Percentiles rank a stretch among this genome's conserved stretches.
phyloP scores from a whole-genome alignment of 1,140 invertebrate genomes.

The Capitella teleta region DNA sequence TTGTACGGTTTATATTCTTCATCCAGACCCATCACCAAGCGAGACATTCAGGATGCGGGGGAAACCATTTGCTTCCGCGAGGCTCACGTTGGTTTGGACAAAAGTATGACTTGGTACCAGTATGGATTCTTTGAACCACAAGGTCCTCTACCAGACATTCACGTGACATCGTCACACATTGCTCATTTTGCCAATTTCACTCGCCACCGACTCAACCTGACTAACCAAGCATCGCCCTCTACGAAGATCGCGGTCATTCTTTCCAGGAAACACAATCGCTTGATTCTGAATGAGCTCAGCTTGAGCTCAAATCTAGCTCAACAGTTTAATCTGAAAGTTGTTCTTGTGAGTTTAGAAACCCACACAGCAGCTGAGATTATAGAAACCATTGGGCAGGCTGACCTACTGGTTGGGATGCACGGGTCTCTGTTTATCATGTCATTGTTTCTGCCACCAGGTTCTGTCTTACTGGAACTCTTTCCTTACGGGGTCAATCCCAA shows the following conservation, averaged over 20 bases:
- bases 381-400: constrained; percentile 22
- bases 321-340: constrained; percentile 23
- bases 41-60: constrained; percentile 5
- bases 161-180: constrained; percentile 17
- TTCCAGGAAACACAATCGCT: constrained; percentile 40
- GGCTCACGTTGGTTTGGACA: constrained; percentile 37
- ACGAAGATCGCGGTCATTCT: constrained; percentile 28
- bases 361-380: constrained; percentile 35
- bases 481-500: constrained; percentile 43
- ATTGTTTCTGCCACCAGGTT: constrained; percentile 89
- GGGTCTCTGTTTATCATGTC: constrained; percentile 87
- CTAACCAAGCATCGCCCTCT: neutral
- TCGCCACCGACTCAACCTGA: constrained; percentile 15
- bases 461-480: constrained; percentile 84
- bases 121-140: constrained; percentile 46
- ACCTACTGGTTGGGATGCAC: constrained; percentile 88
- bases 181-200: constrained; percentile 9
- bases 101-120: constrained; percentile 43
- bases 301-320: constrained; percentile 27
- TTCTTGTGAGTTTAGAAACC: constrained; percentile 26
- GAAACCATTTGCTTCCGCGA: constrained; percentile 40
- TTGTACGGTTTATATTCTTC: constrained; percentile 25
- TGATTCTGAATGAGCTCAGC: constrained; percentile 44
- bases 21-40: constrained; percentile 15
- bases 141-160: constrained; percentile 27